A percentile compares a stretch with the other conserved stretches of the same genome.
These are phyloP conservation scores for Cantharis rufa DNA, from an alignment of 2,888 invertebrate species.

Conservation along the genomic window DNA sequence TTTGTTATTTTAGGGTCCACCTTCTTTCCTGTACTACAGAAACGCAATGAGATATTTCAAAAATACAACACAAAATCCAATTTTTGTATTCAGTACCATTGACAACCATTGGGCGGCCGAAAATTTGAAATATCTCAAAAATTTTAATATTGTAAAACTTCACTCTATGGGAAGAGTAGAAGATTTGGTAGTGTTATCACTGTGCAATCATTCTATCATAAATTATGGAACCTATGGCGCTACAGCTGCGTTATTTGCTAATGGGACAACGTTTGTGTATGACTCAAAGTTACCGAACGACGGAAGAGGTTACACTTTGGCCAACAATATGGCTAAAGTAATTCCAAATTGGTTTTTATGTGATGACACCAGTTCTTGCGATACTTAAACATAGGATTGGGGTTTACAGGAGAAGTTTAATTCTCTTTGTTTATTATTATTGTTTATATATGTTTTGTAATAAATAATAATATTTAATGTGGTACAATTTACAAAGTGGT, in stretches of 20 bases:
- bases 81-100: not conserved
- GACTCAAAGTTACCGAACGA: not conserved
- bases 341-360: slow-evolving; percentile 3
- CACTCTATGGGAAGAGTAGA: not conserved
- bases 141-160: not conserved
- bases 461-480: too few relatives aligned
- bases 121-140: not conserved
- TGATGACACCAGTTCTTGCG: not conserved
- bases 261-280: slow-evolving; percentile 1
- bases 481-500: too few relatives aligned
- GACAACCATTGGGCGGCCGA: not conserved
- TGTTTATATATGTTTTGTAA: too few relatives aligned
- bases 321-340: not conserved
- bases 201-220: slow-evolving; percentile 8
- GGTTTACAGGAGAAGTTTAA: too few relatives aligned
- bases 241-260: not conserved
- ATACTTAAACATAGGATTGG: too few relatives aligned
- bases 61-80: not conserved
- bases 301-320: not conserved
- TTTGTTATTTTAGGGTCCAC: not conserved
- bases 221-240: slow-evolving; percentile 5
- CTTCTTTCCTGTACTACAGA: not conserved
- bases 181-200: not conserved
- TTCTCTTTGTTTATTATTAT: too few relatives aligned
- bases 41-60: slow-evolving; percentile 7